Conservation (phyloP, 2,888 invertebrate genomes). For the Dicranocentrus wangi region DNA sequence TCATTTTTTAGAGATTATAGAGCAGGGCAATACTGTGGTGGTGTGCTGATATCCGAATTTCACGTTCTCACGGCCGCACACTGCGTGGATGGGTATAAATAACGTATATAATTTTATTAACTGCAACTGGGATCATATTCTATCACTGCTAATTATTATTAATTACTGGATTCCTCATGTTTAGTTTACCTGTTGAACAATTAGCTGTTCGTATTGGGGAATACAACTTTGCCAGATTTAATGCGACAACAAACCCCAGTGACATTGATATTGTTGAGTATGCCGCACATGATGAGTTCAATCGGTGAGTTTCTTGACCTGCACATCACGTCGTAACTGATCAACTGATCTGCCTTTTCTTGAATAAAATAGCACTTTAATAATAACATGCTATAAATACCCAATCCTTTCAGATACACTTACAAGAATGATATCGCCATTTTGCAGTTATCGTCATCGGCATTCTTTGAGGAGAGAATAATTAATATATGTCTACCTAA, state of each 20-base stretch:
- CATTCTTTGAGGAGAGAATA: constrained; percentile 78
- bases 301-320: too few relatives aligned
- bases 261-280: constrained; percentile 83
- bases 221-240: constrained; percentile 82
- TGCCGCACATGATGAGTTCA: constrained; percentile 82
- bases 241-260: constrained; percentile 80
- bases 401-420: constrained; percentile 75
- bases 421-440: constrained; percentile 87
- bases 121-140: background rate
- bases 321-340: too few relatives aligned
- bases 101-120: too few relatives aligned
- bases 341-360: too few relatives aligned
- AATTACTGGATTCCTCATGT: background rate
- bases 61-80: constrained; percentile 87
- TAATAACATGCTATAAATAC: too few relatives aligned
- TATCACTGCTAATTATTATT: background rate
- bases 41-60: constrained; percentile 84
- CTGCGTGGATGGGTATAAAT: constrained; percentile 81
- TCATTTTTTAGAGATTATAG: constrained; percentile 64
- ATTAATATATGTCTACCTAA: constrained; percentile 91
- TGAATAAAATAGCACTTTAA: too few relatives aligned
- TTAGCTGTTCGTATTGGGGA: constrained; percentile 85
- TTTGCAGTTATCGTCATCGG: constrained; percentile 74
- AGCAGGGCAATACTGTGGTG: constrained; percentile 84
- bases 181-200: constrained; percentile 75